Evolutionary conservation across 2,888 invertebrate species (phyloP).

Genomic region (Chrysopilus asiliformis): DNA sequence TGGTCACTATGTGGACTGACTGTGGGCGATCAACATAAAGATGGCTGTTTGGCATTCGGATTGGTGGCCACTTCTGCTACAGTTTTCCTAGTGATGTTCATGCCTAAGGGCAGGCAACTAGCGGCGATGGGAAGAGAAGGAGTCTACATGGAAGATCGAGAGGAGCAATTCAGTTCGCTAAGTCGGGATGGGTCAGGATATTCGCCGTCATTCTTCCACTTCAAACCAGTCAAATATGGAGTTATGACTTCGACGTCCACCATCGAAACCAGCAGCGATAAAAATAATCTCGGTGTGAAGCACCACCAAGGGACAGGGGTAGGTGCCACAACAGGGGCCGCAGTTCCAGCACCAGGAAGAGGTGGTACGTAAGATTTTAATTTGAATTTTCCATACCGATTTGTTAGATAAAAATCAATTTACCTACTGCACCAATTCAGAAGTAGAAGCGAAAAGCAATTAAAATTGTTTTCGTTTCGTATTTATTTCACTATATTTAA

Average conservation of each 20-base stretch:
- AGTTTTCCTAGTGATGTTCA: slow-evolving; percentile 86
- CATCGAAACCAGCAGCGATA: too few species aligned
- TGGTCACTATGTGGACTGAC: slow-evolving; percentile 74
- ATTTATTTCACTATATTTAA: too few species aligned
- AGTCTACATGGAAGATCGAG: slow-evolving; percentile 66
- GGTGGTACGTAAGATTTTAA: slow-evolving; percentile 20
- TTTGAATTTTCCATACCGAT: too few species aligned
- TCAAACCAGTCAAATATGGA: slow-evolving; percentile 74
- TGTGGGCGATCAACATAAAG: slow-evolving; percentile 63
- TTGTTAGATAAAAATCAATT: too few species aligned
- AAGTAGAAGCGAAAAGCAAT: too few species aligned
- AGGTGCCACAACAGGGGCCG: slow-evolving; percentile 30
- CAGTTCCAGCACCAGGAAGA: slow-evolving; percentile 22
- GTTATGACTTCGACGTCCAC: slow-evolving; percentile 42
- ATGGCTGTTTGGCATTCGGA: slow-evolving; percentile 83
- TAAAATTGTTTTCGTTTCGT: too few species aligned
- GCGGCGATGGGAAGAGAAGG: slow-evolving; percentile 87
- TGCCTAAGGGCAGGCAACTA: slow-evolving; percentile 81
- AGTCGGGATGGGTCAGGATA: slow-evolving; percentile 68
- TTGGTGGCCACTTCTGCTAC: slow-evolving; percentile 71
- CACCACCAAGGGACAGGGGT: too few species aligned
- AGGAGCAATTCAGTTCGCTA: slow-evolving; percentile 69
- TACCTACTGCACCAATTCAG: too few species aligned
- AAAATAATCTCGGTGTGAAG: slow-evolving; percentile 9
- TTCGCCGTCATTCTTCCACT: slow-evolving; percentile 86